Base-by-base conservation (phyloP, 1,140 invertebrate species). In the Drosophila miranda region DNA sequence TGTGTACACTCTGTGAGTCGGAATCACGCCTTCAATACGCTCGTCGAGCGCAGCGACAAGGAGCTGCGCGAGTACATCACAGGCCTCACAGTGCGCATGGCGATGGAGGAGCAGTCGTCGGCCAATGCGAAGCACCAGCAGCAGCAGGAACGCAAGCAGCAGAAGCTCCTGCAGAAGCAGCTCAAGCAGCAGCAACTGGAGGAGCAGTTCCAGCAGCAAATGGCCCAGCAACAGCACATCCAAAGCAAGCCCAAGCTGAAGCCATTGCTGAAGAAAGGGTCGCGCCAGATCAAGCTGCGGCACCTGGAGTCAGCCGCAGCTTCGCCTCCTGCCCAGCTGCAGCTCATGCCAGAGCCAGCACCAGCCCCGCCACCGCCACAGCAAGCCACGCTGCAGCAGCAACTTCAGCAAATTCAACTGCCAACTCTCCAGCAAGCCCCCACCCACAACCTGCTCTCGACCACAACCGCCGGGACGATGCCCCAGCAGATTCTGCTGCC, bases 1-100 rank as follows among this genome's bases (percentile, higher is more conserved):
- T 93, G 93, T 67, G 93, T 93, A 14, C 93, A 93, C 68, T 92
- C 93, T 60, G 92, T 93, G 3, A 93, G 93, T 13, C 89, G 93
- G 14, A 92, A 92, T 72, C 92, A 93, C 78, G 92, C 93, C 21
- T 93, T 93, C 76, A 93, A 93, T 68, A 91, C 92, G 52, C 90
- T 92, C 49, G 92, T 93, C 13, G 93, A 93, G 75, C 91, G 92
- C 14, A 93, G 93, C 60, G 93, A 93, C 67, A 80, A 90, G 41
- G 90, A 92, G 43, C 79, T 93, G 13, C 91, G 92, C 3, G 84
- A 91, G 34, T 91, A 91, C 49, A 91, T 91, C 0, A 89, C 79
- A 41, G 73, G 72, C 7, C 50, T 91, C 11, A 91, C 90, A 1
- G 82, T 91, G 1, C 76, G 78, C 26, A 52, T 78, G 7, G 71